A percentile compares a stretch with the other conserved stretches of the same genome.
Evolutionary conservation across 1,140 invertebrate species (phyloP).

Genomic region (Drosophila chauvacae): DNA sequence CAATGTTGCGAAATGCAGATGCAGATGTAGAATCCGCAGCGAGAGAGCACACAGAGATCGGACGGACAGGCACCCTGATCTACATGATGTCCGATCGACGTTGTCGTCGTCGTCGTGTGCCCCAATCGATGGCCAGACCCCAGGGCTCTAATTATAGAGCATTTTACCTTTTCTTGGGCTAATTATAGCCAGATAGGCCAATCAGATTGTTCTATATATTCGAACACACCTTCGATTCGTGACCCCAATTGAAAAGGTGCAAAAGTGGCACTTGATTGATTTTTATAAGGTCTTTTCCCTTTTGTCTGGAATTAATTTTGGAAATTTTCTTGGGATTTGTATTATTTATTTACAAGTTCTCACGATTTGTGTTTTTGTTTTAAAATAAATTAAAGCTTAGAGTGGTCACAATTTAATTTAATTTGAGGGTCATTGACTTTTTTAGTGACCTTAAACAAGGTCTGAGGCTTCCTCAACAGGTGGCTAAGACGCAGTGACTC

Average conservation of each 20-base stretch:
- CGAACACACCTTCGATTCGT: slow-evolving; percentile 27
- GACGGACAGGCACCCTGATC: slow-evolving; percentile 50
- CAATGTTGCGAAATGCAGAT: slow-evolving; percentile 48
- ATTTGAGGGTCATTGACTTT: slow-evolving; percentile 11
- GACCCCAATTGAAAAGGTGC: slow-evolving; percentile 7
- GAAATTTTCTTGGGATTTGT: background rate
- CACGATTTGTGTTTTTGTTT: background rate
- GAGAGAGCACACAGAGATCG: slow-evolving; percentile 26
- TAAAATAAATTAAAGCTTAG: background rate
- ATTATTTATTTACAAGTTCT: background rate
- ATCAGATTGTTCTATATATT: slow-evolving; percentile 59
- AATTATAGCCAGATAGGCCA: slow-evolving; percentile 27
- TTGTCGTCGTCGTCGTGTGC: slow-evolving; percentile 57
- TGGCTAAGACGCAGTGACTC: background rate
- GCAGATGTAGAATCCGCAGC: slow-evolving; percentile 27
- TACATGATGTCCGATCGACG: slow-evolving; percentile 51
- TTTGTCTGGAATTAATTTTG: background rate
- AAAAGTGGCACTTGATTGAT: background rate
- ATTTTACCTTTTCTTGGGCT: slow-evolving; percentile 68
- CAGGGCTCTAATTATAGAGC: slow-evolving; percentile 52
- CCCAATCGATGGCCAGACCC: slow-evolving; percentile 73
- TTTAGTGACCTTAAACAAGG: slow-evolving; percentile 1
- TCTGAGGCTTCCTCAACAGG: slow-evolving; percentile 1
- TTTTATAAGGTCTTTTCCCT: background rate
- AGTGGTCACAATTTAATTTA: background rate